A percentile compares a stretch with the other conserved stretches of the same genome.
These are phyloP conservation scores for Aquatica leii DNA, from an alignment of 2,888 invertebrate genomes.

Conservation along the genomic window DNA sequence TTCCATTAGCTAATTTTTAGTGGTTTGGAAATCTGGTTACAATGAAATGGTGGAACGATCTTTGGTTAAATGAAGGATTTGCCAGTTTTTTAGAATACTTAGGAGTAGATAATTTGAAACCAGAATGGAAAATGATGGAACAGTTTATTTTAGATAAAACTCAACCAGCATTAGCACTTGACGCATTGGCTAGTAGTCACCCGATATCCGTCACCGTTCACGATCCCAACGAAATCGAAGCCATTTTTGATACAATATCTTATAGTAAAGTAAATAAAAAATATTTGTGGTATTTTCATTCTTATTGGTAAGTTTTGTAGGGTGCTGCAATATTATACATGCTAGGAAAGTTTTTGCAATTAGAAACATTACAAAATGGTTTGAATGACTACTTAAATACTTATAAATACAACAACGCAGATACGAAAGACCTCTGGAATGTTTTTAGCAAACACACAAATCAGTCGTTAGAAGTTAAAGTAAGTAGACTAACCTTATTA, in stretches of 20 bases:
- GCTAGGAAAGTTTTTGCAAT: slow-evolving; percentile 73
- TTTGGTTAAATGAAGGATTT: slow-evolving; percentile 91
- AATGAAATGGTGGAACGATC: slow-evolving; percentile 93
- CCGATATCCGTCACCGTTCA: slow-evolving; percentile 73
- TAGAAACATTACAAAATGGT: slow-evolving; percentile 70
- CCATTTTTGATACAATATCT: slow-evolving; percentile 78
- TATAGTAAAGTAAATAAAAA: slow-evolving; percentile 70
- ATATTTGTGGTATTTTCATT: background rate
- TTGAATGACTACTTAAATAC: slow-evolving; percentile 73
- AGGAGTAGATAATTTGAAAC: slow-evolving; percentile 69
- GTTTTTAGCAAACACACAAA: slow-evolving; percentile 72
- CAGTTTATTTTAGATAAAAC: slow-evolving; percentile 75
- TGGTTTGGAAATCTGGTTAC: slow-evolving; percentile 94
- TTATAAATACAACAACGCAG: slow-evolving; percentile 76
- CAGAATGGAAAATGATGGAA: slow-evolving; percentile 75
- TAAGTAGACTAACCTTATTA: slow-evolving; percentile 53
- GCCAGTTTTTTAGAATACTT: slow-evolving; percentile 85
- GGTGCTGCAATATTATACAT: slow-evolving; percentile 77
- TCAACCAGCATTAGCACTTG: slow-evolving; percentile 72
- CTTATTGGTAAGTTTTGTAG: slow-evolving; percentile 55
- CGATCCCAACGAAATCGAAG: slow-evolving; percentile 75
- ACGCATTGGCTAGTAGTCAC: slow-evolving; percentile 75
- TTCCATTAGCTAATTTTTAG: slow-evolving; percentile 49
- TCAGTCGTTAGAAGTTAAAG: slow-evolving; percentile 69
- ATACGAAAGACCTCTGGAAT: slow-evolving; percentile 84